phyloP scores from a whole-genome alignment of 2,113 vertebrate species.

The Plotosus lineatus region DNA sequence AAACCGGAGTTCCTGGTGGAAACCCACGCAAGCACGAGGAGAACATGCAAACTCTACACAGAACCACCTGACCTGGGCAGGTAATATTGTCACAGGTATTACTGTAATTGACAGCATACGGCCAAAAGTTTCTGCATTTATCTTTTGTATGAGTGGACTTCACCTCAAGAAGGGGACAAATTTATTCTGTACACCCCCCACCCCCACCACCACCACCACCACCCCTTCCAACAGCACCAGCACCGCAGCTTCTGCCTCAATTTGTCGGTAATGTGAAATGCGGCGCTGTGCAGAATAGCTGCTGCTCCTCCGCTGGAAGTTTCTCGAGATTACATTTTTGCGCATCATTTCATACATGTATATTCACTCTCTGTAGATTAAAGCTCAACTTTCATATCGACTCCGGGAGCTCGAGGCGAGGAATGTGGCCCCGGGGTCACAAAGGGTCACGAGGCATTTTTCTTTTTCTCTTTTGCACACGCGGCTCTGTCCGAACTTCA shows the following conservation, averaged over 20 bases:
- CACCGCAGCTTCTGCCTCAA: conserved; percentile 9
- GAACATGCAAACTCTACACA: no score
- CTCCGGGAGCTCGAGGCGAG: conserved; percentile 54
- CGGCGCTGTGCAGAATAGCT: conserved; percentile 32
- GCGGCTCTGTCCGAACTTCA: conserved; percentile 7
- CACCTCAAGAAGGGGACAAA: background rate
- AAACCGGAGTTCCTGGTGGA: no score
- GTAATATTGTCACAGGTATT: no score
- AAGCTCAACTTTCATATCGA: conserved; percentile 64
- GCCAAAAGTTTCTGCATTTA: background rate
- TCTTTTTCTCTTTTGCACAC: conserved; percentile 2
- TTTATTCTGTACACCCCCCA: background rate
- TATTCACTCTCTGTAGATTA: conserved; percentile 57
- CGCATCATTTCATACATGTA: conserved; percentile 66
- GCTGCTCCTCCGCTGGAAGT: conserved; percentile 49
- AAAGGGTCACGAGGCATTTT: conserved; percentile 69
- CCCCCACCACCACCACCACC: no score
- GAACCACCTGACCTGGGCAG: no score
- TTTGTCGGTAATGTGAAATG: conserved; percentile 21
- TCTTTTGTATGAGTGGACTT: background rate
- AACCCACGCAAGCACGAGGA: no score
- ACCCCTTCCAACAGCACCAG: no score
- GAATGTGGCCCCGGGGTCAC: conserved; percentile 63
- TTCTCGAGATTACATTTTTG: conserved; percentile 57
- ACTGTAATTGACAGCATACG: background rate